Base-by-base conservation (phyloP, 2,797 vertebrate genomes). In the Amniataba percoides region DNA sequence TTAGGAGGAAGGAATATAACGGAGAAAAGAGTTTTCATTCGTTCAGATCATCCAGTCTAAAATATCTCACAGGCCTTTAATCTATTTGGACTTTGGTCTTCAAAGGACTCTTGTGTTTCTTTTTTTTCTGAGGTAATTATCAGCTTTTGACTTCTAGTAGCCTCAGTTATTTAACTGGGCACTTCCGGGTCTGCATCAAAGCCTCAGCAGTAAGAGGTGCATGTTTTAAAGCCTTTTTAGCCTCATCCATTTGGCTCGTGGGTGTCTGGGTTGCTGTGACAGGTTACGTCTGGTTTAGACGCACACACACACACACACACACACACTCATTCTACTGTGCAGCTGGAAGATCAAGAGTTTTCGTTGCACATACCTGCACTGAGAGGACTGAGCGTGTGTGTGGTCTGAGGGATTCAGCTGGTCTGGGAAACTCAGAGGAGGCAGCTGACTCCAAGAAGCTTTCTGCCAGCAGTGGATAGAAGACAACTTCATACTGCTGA, bases 161-260 rank as follows among this genome's bases (percentile, higher is more conserved):
- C 27, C 45, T 61, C 4, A 7, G 27, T 70, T 71, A 55, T 46
- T 84, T 81, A 83, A 90, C 73, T 45, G 77, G 81, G 88, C 55
- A 71, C 66, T 27, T 67, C 49, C 3, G 64, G 31, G 64, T 76
- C 46, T 57, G 73, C 83, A 74, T 87, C 83, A 89, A 90, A 90
- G 89, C 61, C 52, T 57, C 55, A 66, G 68, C 60, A 80, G 78
- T 51, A 34, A 72, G 65, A 84, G 31, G 60, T 72, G 55, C 51
- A 56, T 75, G 79, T 85, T 89, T 90, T 87, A 92, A 88, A 87
- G 78, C 74, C 78, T 80, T 74, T 86, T 82, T 61, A 83, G 68
- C 4, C 59, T 61, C 48, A 75, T 81, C 80, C 87, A 82, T 90
- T 90, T 89, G 85, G 81, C 77, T 84, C 1, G 27, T 34, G 57